Conservation (phyloP, 2,113 vertebrate genomes). For the Perca flavescens region DNA sequence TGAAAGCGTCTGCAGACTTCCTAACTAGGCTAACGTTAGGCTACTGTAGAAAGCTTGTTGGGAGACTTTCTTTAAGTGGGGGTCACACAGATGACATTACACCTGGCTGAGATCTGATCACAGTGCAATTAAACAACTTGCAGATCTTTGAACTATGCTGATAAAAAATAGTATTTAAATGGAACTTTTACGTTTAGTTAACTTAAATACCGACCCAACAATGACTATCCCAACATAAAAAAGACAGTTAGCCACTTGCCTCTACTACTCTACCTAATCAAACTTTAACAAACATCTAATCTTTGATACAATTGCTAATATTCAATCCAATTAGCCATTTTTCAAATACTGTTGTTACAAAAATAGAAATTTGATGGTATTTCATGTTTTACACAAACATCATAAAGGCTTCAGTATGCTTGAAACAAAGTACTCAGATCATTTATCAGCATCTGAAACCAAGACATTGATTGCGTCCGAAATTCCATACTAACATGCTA, state of each 20-base stretch:
- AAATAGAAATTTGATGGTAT: slow-evolving; percentile 81
- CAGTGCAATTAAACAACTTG: not conserved
- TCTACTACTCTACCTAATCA: not conserved
- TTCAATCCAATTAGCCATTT: slow-evolving; percentile 67
- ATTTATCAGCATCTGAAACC: slow-evolving; percentile 9
- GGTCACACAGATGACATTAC: not conserved
- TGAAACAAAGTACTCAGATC: not conserved
- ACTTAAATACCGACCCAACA: slow-evolving; percentile 54
- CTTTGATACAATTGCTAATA: slow-evolving; percentile 64
- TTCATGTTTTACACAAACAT: slow-evolving; percentile 73
- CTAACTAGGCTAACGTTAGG: not conserved
- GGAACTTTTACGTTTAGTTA: slow-evolving; percentile 72
- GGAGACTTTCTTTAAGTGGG: not conserved
- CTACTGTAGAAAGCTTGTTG: not conserved
- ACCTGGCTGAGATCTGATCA: not conserved
- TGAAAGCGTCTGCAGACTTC: not conserved
- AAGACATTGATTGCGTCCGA: not conserved
- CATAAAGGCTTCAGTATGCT: slow-evolving; percentile 46
- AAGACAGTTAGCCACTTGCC: not conserved
- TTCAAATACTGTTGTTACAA: slow-evolving; percentile 82
- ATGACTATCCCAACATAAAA: slow-evolving; percentile 43
- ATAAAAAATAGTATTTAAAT: slow-evolving; percentile 35
- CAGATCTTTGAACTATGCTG: slow-evolving; percentile 5
- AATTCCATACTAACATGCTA: too few species aligned
- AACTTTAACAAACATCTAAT: slow-evolving; percentile 12